Base-by-base conservation (phyloP, 2,113 vertebrate genomes). In the Istiophorus platypterus region DNA sequence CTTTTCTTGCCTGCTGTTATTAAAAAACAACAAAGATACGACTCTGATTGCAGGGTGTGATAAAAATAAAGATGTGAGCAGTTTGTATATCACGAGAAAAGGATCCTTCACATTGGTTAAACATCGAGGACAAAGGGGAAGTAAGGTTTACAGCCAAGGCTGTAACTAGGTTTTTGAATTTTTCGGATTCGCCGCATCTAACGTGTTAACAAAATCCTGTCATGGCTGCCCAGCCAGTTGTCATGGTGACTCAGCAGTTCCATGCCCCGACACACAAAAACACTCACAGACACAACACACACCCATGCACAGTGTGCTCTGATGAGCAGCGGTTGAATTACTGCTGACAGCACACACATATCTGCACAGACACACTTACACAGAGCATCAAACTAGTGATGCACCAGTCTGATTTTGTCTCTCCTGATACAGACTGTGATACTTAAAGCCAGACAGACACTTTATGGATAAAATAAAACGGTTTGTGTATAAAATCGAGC, bases 201-300 rank as follows among this genome's bases (percentile, higher is more conserved):
- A 75, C 3, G 18, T 31, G 80, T 66, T 82, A 80, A 84, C 71
- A 78, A 58, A 82, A 71, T 68, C 58, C 81, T 58, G 81, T 85
- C 82, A 89, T 86, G 80, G 84, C 75, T 71, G 83, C 78, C 77
- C 63, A 69, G 79, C 37, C 84, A 67, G 85, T 92, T 71, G 72
- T 85, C 85, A 91, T 88, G 80, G 90, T 92, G 90, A 94, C 89
- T 92, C 92, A 91, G 92, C 93, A 91, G 69, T 85, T 88, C 79
- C 74, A 81, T 67, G 75, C 37, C 59, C 56, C 10, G 47, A 71
- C 49, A 58, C 66, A 52, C 24, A 29, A 41, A 37, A 14, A 52
- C 56, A 58, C 69, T 49, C 41, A 59, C 39, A 68, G 68, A 72
- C 82, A 45, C 52, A 73, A 83, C 73, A 80, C 75, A 84, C 47